Evolutionary conservation across 2,888 invertebrate species (phyloP).

Genomic region (Caradrina kadenii): DNA sequence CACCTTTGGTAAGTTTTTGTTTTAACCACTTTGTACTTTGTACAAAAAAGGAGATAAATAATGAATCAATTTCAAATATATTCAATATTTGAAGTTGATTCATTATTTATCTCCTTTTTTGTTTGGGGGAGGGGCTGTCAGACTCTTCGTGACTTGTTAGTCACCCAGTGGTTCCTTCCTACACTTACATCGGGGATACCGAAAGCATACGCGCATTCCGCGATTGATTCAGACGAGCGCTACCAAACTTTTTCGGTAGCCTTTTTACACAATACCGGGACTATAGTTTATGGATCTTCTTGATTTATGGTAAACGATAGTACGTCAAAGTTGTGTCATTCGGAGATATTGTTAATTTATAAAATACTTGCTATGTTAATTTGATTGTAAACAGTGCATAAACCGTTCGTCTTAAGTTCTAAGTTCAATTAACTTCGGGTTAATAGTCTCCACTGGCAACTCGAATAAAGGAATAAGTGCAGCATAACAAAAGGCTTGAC

Average conservation of each 20-base stretch:
- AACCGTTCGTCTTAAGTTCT: not conserved
- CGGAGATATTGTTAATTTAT: slow-evolving; percentile 1
- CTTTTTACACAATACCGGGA: slow-evolving; percentile 1
- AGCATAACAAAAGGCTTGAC: not conserved
- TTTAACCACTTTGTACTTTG: no score
- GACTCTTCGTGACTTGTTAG: no score
- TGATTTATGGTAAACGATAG: not conserved
- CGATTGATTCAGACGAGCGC: no score
- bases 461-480: not conserved
- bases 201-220: no score
- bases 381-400: not conserved
- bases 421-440: not conserved
- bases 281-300: not conserved
- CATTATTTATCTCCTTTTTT: no score
- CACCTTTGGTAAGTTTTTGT: no score
- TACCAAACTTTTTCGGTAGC: not conserved
- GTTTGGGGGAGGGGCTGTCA: no score
- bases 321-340: slow-evolving; percentile 21
- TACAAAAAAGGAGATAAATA: no score
- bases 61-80: no score
- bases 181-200: no score
- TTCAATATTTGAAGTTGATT: no score
- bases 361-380: slow-evolving; percentile 14
- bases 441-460: not conserved
- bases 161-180: no score